Conservation (phyloP, 2,888 invertebrate genomes). For the Blastobasis adustella region DNA sequence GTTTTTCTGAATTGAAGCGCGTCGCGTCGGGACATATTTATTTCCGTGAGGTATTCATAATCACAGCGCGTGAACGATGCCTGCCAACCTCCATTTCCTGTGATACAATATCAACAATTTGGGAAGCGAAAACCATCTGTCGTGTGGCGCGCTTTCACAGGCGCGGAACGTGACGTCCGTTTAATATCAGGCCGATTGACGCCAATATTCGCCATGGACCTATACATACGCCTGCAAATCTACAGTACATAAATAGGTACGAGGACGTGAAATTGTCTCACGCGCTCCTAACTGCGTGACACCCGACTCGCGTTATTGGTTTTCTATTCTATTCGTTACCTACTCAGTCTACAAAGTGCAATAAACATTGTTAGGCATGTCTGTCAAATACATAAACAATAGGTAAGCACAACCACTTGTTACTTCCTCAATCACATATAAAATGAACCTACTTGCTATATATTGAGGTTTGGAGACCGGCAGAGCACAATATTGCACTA, state of each 20-base stretch:
- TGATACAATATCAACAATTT: conserved; percentile 27
- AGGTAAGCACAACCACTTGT: no score
- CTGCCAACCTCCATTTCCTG: conserved; percentile 4
- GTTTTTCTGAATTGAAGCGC: conserved; percentile 13
- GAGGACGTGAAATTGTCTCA: conserved; percentile 33
- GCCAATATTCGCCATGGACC: conserved; percentile 18
- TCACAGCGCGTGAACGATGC: conserved; percentile 2
- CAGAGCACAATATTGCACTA: no score
- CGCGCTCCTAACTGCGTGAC: conserved; percentile 23
- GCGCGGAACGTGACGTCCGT: conserved; percentile 50
- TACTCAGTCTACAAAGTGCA: no score
- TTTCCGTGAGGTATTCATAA: conserved; percentile 14
- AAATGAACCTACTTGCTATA: no score
- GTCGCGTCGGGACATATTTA: conserved; percentile 2
- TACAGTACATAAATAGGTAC: no score
- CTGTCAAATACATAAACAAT: no score
- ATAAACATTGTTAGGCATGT: no score
- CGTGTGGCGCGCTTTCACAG: conserved; percentile 29
- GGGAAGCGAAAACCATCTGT: conserved; percentile 35
- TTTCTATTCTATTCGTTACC: no score
- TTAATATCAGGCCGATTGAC: conserved; percentile 28
- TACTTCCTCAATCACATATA: no score
- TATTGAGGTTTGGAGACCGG: no score
- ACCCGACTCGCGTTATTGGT: conserved; percentile 20
- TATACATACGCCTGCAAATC: no score